Evolutionary conservation across 2,888 invertebrate genomes (phyloP).

Genomic region (Lacanobia oleracea): DNA sequence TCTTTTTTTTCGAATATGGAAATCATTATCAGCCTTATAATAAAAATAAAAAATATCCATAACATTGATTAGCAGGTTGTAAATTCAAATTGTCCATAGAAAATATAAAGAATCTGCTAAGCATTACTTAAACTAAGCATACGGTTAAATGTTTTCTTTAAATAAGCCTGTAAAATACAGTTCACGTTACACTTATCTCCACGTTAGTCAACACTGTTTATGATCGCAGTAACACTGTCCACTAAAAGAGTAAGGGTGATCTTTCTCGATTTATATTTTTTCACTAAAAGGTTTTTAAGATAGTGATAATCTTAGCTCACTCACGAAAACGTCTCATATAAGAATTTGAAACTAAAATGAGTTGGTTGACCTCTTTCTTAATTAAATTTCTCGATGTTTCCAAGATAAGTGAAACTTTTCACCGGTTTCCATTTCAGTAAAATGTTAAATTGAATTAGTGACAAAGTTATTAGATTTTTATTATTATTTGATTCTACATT

Average conservation of each 20-base stretch:
- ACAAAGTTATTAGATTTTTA: slow-evolving; percentile 47
- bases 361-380: slow-evolving; percentile 35
- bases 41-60: no score
- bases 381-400: slow-evolving; percentile 38
- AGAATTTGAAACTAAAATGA: slow-evolving; percentile 10
- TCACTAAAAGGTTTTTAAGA: not conserved
- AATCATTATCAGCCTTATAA: no score
- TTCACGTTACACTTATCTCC: no score
- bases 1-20: no score
- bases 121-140: no score
- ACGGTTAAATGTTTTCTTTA: no score
- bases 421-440: slow-evolving; percentile 26
- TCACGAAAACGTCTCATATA: slow-evolving; percentile 13
- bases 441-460: slow-evolving; percentile 44
- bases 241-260: not conserved
- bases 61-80: no score
- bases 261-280: not conserved
- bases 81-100: no score
- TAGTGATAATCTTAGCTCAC: not conserved
- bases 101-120: no score
- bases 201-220: not conserved
- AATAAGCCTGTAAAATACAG: no score
- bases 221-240: not conserved
- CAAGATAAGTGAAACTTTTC: slow-evolving; percentile 36
- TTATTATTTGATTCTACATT: slow-evolving; percentile 51